A percentile compares a stretch with the other conserved stretches of the same genome.
Conservation (phyloP, 2,888 invertebrate species). For the Fragum whitleyi region DNA sequence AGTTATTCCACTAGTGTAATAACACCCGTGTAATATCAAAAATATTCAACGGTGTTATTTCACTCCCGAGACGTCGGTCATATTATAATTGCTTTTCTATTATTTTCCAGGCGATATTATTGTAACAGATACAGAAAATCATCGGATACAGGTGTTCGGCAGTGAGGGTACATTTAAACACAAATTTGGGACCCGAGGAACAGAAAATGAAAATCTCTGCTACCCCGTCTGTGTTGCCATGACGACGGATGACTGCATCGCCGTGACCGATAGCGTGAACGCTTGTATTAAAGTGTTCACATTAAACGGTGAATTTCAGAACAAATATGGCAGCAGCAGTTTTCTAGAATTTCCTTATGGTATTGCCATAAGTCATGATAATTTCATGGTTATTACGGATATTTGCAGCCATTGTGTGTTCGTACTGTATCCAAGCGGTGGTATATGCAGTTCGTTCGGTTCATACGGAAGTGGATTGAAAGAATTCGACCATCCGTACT, state of each 20-base stretch:
- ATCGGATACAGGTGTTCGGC: conserved; percentile 81
- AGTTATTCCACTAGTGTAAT: too few relatives aligned
- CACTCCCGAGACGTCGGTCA: too few relatives aligned
- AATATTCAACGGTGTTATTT: too few relatives aligned
- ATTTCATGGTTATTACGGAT: conserved; percentile 78
- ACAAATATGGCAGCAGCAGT: conserved; percentile 69
- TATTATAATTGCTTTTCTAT: not conserved
- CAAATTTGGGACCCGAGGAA: conserved; percentile 79
- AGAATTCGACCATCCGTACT: conserved; percentile 83
- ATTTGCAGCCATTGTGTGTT: conserved; percentile 80
- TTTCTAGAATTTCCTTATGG: conserved; percentile 81
- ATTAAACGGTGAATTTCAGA: conserved; percentile 73
- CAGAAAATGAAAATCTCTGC: conserved; percentile 74
- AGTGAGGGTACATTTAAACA: conserved; percentile 78
- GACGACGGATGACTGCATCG: conserved; percentile 78
- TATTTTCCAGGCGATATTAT: conserved; percentile 79
- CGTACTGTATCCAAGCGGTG: conserved; percentile 77
- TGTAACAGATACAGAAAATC: conserved; percentile 82
- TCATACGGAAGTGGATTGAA: conserved; percentile 76
- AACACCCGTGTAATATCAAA: too few relatives aligned
- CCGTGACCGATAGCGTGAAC: conserved; percentile 82
- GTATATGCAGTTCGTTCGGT: conserved; percentile 77
- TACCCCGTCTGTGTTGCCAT: conserved; percentile 81
- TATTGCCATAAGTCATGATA: conserved; percentile 75
- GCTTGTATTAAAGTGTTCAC: conserved; percentile 80